These are phyloP conservation scores for Drosophila malerkotliana DNA, from an alignment of 1,140 invertebrate genomes.

Conservation along the genomic window DNA sequence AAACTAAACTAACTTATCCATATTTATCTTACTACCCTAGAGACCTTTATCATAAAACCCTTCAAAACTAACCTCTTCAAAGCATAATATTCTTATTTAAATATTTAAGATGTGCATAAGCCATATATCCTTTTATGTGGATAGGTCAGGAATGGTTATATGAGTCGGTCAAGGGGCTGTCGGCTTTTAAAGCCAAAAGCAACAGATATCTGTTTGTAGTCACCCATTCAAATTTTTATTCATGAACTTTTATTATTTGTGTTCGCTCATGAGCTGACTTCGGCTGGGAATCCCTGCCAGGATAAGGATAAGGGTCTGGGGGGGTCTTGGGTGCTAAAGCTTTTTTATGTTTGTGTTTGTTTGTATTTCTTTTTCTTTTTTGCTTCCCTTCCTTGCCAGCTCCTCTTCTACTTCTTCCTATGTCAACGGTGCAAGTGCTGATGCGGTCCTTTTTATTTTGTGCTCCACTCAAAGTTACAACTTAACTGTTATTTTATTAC, in stretches of 20 bases:
- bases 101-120: slow-evolving; percentile 40
- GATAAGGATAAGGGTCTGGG: neutral
- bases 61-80: slow-evolving; percentile 25
- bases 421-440: slow-evolving; percentile 51
- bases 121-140: slow-evolving; percentile 18
- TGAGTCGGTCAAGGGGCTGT: slow-evolving; percentile 28
- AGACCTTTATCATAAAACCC: neutral
- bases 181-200: slow-evolving; percentile 67
- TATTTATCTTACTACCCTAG: neutral
- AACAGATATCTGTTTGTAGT: slow-evolving; percentile 77
- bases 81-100: slow-evolving; percentile 26
- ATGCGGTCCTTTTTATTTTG: slow-evolving; percentile 66
- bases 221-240: slow-evolving; percentile 80
- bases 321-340: slow-evolving; percentile 26
- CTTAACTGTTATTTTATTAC: slow-evolving; percentile 83
- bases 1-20: neutral
- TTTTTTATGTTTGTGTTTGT: slow-evolving; percentile 43
- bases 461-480: slow-evolving; percentile 80
- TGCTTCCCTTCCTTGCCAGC: slow-evolving; percentile 12
- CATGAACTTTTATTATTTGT: slow-evolving; percentile 75
- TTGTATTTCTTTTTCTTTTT: slow-evolving; percentile 25
- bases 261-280: slow-evolving; percentile 55
- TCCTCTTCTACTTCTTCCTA: slow-evolving; percentile 16
- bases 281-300: slow-evolving; percentile 35
- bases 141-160: slow-evolving; percentile 14